Conservation (phyloP, 2,888 invertebrate species). For the Bhutanitis thaidina region DNA sequence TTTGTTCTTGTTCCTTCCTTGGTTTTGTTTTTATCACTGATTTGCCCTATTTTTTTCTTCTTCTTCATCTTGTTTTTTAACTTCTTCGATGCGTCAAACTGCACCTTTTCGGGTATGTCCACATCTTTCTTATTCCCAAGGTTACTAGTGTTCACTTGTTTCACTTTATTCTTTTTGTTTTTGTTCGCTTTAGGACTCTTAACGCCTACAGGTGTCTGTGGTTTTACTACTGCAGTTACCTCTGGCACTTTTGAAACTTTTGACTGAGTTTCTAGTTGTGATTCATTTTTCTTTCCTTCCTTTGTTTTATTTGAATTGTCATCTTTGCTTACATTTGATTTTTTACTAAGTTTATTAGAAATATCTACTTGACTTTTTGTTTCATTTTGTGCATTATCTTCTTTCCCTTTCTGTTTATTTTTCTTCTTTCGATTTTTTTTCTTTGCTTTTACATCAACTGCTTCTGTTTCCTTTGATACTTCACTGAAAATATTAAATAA, state of each 20-base stretch:
- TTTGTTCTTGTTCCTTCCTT: constrained; percentile 29
- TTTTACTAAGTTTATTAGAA: constrained; percentile 16
- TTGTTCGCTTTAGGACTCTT: constrained; percentile 21
- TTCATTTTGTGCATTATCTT: constrained; percentile 28
- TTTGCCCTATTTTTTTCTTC: constrained; percentile 57
- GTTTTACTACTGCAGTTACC: background rate
- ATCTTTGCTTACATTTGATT: constrained; percentile 35
- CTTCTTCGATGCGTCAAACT: constrained; percentile 50
- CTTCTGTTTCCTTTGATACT: background rate
- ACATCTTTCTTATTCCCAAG: constrained; percentile 23
- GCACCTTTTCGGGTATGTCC: constrained; percentile 44
- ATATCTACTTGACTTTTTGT: constrained; percentile 20
- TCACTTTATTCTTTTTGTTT: constrained; percentile 23
- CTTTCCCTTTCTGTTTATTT: constrained; percentile 22
- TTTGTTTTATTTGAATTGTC: constrained; percentile 17
- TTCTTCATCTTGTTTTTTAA: constrained; percentile 58
- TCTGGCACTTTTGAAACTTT: background rate
- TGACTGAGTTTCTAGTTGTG: background rate
- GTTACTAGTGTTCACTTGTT: constrained; percentile 6
- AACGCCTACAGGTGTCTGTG: background rate
- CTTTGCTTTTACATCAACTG: constrained; percentile 24
- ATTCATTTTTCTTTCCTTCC: constrained; percentile 15
- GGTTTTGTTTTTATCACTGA: constrained; percentile 39
- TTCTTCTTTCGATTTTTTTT: constrained; percentile 23
- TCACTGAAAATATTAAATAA: constrained; percentile 11